Conservation (phyloP, 2,888 invertebrate genomes). For the Exocentrus adspersus region DNA sequence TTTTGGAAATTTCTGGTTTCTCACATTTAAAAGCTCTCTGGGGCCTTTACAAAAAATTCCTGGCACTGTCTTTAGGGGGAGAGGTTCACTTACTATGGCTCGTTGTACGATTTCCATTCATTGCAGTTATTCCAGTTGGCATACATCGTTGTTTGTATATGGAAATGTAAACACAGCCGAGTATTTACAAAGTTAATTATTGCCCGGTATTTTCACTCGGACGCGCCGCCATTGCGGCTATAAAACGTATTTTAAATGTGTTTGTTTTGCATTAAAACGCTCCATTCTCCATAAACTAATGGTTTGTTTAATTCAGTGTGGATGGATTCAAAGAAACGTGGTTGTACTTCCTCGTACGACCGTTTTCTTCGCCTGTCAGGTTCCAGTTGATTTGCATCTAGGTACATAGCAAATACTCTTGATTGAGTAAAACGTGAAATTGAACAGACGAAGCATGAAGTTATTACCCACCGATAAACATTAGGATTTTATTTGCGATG, state of each 20-base stretch:
- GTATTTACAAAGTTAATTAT: background rate
- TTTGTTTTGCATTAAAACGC: background rate
- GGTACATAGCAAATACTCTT: background rate
- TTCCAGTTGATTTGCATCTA: background rate
- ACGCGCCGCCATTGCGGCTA: background rate
- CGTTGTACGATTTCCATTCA: background rate
- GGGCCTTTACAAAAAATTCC: no score
- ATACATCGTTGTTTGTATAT: background rate
- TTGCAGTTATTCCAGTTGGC: background rate
- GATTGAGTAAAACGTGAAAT: background rate
- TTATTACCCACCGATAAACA: slow-evolving; percentile 9
- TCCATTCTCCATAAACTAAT: background rate
- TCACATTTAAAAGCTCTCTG: no score
- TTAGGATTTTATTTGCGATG: background rate
- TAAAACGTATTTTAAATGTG: background rate
- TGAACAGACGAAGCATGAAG: slow-evolving; percentile 11
- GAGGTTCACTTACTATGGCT: no score
- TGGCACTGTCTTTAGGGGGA: no score
- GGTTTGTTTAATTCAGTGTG: no score
- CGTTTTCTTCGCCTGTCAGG: no score
- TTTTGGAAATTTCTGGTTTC: no score
- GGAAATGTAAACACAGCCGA: background rate
- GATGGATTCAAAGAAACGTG: no score
- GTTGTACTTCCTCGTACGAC: no score
- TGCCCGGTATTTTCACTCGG: background rate